Evolutionary conservation across 2,888 invertebrate genomes (phyloP).

Genomic region (Colletes collaris): DNA sequence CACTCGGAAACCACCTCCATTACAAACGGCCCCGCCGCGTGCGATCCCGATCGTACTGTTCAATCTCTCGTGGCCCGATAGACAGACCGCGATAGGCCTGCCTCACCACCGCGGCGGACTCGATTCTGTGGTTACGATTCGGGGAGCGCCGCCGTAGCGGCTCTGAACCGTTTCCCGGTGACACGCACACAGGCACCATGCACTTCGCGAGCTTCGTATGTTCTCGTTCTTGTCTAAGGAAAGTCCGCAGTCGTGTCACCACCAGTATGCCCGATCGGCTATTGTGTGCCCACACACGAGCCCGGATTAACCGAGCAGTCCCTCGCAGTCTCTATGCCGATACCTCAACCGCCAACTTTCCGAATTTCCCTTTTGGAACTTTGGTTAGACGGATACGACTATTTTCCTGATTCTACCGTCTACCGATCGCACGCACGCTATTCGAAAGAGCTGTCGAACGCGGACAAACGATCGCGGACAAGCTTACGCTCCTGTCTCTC

Average conservation of each 20-base stretch:
- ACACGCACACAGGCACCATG: conserved; percentile 54
- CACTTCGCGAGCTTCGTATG: conserved; percentile 51
- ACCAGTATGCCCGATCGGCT: conserved; percentile 55
- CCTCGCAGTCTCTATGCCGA: conserved; percentile 7
- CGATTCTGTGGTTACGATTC: conserved; percentile 44
- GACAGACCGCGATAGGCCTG: conserved; percentile 23
- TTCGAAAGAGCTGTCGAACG: conserved; percentile 62
- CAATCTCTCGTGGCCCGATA: conserved; percentile 46
- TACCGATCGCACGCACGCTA: conserved; percentile 54
- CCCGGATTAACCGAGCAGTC: conserved; percentile 26
- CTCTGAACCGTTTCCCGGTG: conserved; percentile 35
- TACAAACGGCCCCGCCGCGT: conserved; percentile 58
- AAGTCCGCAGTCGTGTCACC: conserved; percentile 61
- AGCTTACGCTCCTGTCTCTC: conserved; percentile 73
- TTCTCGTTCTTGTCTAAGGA: conserved; percentile 31
- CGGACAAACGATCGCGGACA: conserved; percentile 70
- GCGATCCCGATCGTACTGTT: conserved; percentile 48
- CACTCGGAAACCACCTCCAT: conserved; percentile 60
- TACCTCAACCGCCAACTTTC: neutral
- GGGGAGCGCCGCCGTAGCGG: conserved; percentile 51
- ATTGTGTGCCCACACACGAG: conserved; percentile 54
- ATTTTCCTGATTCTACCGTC: conserved; percentile 24
- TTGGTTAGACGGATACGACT: conserved; percentile 17
- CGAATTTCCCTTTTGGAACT: neutral
- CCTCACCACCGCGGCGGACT: conserved; percentile 36